phyloP scores from a whole-genome alignment of 2,888 invertebrate genomes.

The Elmis aenea region DNA sequence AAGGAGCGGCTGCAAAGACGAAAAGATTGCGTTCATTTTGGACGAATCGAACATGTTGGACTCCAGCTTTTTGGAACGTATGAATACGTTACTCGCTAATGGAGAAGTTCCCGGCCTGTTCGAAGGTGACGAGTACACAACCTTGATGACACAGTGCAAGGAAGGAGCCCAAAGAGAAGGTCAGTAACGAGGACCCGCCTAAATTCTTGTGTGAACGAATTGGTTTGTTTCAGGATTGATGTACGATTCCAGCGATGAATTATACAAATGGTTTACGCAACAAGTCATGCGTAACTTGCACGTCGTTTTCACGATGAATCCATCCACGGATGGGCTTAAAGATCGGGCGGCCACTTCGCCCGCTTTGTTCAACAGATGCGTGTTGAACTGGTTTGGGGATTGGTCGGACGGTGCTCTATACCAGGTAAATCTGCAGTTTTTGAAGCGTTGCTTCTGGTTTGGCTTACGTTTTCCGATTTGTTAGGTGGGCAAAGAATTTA shows the following conservation, averaged over 20 bases:
- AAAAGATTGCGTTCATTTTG: slow-evolving; percentile 98
- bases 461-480: slow-evolving; percentile 5
- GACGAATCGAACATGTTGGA: slow-evolving; percentile 99
- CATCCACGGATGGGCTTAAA: slow-evolving; percentile 95
- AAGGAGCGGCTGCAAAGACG: slow-evolving; percentile 88
- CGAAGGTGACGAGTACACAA: slow-evolving; percentile 97
- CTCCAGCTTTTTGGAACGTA: slow-evolving; percentile 96
- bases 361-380: slow-evolving; percentile 97
- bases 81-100: slow-evolving; percentile 98
- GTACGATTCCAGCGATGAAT: slow-evolving; percentile 96
- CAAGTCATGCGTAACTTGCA: slow-evolving; percentile 99
- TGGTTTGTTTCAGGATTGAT: slow-evolving; percentile 75
- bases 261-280: slow-evolving; percentile 99
- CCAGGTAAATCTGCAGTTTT: slow-evolving; percentile 54
- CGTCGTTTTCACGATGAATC: slow-evolving; percentile 99
- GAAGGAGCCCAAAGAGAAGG: slow-evolving; percentile 96
- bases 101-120: slow-evolving; percentile 95
- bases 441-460: slow-evolving; percentile 2
- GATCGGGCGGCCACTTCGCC: slow-evolving; percentile 99
- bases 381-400: slow-evolving; percentile 99
- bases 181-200: slow-evolving; percentile 16
- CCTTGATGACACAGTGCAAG: slow-evolving; percentile 99
- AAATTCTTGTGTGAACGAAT: slow-evolving; percentile 3
- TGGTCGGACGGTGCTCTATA: slow-evolving; percentile 96
- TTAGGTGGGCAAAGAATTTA: slow-evolving; percentile 91